Conservation (phyloP, 2,888 invertebrate genomes). For the Drosophila pullipes region DNA sequence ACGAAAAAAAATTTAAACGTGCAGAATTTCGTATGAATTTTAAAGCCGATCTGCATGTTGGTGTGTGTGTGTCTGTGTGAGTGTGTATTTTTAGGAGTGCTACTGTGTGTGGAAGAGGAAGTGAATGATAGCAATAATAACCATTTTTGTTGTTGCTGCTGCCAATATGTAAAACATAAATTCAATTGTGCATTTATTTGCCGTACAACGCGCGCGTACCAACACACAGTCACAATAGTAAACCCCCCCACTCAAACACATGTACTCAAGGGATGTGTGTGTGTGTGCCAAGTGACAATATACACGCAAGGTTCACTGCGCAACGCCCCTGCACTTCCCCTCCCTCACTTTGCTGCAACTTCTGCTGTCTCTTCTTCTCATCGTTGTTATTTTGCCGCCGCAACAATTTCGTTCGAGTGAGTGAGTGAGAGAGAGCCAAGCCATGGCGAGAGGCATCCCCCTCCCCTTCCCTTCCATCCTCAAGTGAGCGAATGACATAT, state of each 20-base stretch:
- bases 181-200: conserved; percentile 72
- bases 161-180: conserved; percentile 61
- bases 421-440: conserved; percentile 26
- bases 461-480: conserved; percentile 2
- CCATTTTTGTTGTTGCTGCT: conserved; percentile 44
- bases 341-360: conserved; percentile 59
- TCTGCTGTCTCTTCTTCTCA: conserved; percentile 66
- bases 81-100: conserved; percentile 38
- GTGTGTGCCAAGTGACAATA: conserved; percentile 51
- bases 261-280: conserved; percentile 13
- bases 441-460: conserved; percentile 20
- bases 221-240: conserved; percentile 22
- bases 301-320: conserved; percentile 78
- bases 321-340: conserved; percentile 59
- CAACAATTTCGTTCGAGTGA: conserved; percentile 52
- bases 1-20: conserved; percentile 73
- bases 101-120: conserved; percentile 21
- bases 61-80: conserved; percentile 8
- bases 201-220: conserved; percentile 43
- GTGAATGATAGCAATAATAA: conserved; percentile 29
- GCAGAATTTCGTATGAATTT: conserved; percentile 73
- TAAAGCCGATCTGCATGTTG: conserved; percentile 66
- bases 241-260: background rate
- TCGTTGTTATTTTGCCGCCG: conserved; percentile 78
- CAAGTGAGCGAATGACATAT: conserved; percentile 66